phyloP scores from a whole-genome alignment of 2,113 vertebrate genomes.

The Aspidoscelis tigris region DNA sequence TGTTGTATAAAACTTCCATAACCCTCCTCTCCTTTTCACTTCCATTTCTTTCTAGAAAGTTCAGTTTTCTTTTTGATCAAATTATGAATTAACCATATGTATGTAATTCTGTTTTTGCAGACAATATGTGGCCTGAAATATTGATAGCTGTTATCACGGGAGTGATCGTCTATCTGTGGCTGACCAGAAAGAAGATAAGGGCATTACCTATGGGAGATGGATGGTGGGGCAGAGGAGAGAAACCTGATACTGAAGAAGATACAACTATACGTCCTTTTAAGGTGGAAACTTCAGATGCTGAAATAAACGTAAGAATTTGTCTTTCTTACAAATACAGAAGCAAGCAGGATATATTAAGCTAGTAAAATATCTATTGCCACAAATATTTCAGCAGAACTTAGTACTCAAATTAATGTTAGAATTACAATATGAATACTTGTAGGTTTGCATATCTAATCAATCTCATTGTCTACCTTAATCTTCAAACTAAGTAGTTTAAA shows the following conservation, averaged over 20 bases:
- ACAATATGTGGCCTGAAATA: slow-evolving; percentile 72
- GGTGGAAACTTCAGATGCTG: slow-evolving; percentile 77
- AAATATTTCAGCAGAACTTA: neutral
- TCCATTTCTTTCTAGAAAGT: neutral
- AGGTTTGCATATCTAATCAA: neutral
- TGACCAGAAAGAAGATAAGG: slow-evolving; percentile 70
- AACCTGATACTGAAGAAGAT: slow-evolving; percentile 61
- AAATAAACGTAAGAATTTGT: slow-evolving; percentile 72
- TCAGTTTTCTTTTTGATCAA: neutral
- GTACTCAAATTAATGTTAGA: neutral
- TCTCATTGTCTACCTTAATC: neutral
- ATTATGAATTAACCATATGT: neutral
- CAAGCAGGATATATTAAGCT: neutral
- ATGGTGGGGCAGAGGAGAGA: slow-evolving; percentile 77
- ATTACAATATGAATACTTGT: neutral
- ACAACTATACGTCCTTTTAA: slow-evolving; percentile 72
- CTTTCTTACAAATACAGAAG: neutral
- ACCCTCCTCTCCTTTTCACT: neutral
- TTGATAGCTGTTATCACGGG: slow-evolving; percentile 58
- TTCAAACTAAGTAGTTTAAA: neutral
- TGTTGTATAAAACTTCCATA: no score
- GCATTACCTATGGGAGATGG: slow-evolving; percentile 70
- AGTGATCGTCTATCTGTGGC: slow-evolving; percentile 63
- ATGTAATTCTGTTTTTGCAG: slow-evolving; percentile 55
- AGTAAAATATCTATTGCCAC: neutral